Base-by-base conservation (phyloP, 2,888 invertebrate species). In the Heteropelma amictum region DNA sequence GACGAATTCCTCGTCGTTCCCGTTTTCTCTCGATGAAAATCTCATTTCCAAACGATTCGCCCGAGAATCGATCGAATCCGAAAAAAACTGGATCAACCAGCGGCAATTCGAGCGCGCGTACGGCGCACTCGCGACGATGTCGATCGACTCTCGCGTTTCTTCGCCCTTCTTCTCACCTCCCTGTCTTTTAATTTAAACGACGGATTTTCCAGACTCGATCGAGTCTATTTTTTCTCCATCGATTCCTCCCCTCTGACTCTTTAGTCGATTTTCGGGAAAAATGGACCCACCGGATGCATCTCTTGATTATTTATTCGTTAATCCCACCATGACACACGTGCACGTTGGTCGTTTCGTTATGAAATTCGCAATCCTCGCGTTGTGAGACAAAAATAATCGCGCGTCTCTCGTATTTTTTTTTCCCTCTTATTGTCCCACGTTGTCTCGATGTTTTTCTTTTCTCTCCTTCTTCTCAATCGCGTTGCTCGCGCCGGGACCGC, bases 31-130 rank as follows among this genome's bases (percentile, higher is more conserved):
- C 30, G 19, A 65, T 64, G 33, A 38, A 53, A 74, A 47, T 74
- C 35, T 42, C 17, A 4, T 45, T 26, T 40, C 45, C 30, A 3
- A 51, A 40, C 60, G 21, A 63, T 49, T 72, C 40, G 23, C 65
- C 77, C 80, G 81, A 86, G 82, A 83, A 79, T 79, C 84, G 82
- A 86, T 86, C 82, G 86, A 87, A 87, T 78, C 84, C 81, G 65
- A 61, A n/a, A n/a, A n/a, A n/a, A 67, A 73, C 86, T 87, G 88
- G 86, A 84, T 88, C 86, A 87, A 88, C 86, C 86, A 87, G 85
- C n/a, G n/a, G n/a, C n/a, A n/a, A n/a, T 72, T 64, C 58, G 72
- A 77, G 79, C 77, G 74, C 77, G 56, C 76, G 51, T 77, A 70
- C 28, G 21, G 28, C 33, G 56, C 60, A 72, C 76, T 67, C 14